phyloP scores from a whole-genome alignment of 1,140 invertebrate species.

The Drosophila sturtevanti region DNA sequence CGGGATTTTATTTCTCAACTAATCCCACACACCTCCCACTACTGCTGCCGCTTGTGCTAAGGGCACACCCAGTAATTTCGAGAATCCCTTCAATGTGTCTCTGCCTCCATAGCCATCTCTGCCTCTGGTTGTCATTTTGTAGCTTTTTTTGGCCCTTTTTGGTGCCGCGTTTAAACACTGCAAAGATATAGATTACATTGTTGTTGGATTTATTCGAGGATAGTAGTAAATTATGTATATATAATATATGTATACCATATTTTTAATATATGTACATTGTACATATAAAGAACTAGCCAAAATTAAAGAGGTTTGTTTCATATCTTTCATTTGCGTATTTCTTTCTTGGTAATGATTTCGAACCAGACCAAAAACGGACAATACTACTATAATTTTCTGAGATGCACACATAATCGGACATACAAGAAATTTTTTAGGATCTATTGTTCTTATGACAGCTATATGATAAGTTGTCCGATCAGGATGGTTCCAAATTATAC shows the following conservation, averaged over 20 bases:
- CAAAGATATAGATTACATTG: constrained; percentile 62
- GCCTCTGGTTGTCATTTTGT: neutral
- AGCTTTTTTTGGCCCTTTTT: constrained; percentile 3
- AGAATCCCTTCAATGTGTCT: constrained; percentile 38
- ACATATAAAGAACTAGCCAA: constrained; percentile 10
- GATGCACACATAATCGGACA: no score
- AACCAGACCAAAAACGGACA: no score
- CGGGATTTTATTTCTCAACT: constrained; percentile 62
- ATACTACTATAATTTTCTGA: no score
- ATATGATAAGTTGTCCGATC: no score
- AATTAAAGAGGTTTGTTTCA: constrained; percentile 40
- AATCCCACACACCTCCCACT: constrained; percentile 51
- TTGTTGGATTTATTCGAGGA: constrained; percentile 41
- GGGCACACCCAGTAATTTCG: constrained; percentile 60
- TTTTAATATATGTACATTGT: neutral
- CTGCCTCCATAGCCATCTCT: neutral
- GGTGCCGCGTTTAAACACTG: constrained; percentile 45
- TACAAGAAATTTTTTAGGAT: no score
- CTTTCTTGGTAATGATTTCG: no score
- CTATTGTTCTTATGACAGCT: no score
- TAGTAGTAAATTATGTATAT: constrained; percentile 30
- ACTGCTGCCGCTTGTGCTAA: neutral
- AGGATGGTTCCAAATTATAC: no score
- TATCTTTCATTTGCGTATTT: neutral
- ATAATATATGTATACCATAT: constrained; percentile 26